A percentile compares a stretch with the other conserved stretches of the same genome.
Evolutionary conservation across 2,888 invertebrate species (phyloP).

Genomic region (Eristalinus sepulchralis): DNA sequence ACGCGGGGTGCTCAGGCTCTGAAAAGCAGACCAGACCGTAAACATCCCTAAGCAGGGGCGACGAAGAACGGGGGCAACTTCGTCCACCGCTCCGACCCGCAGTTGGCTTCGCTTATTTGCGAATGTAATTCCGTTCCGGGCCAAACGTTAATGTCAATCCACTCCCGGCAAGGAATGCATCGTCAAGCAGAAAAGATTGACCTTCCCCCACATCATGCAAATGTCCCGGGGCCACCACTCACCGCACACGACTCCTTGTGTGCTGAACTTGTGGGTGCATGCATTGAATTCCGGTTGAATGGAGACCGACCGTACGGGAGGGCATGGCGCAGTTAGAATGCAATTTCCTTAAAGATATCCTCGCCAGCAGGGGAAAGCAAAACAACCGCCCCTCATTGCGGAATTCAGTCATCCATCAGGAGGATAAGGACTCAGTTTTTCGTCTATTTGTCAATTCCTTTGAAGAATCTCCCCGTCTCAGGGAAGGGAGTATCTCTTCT

Average conservation of each 20-base stretch:
- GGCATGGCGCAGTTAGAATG: background rate
- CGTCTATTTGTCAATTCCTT: background rate
- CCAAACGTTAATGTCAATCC: background rate
- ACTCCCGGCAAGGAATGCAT: conserved; percentile 2
- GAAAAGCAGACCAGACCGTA: background rate
- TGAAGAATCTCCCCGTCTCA: background rate
- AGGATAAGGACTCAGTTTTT: background rate
- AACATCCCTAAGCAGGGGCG: background rate
- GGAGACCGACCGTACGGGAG: background rate
- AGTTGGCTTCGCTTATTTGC: background rate
- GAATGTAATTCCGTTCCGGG: conserved; percentile 1
- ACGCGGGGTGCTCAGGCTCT: background rate
- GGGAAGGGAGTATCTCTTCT: background rate
- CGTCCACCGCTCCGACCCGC: background rate
- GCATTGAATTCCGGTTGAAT: background rate
- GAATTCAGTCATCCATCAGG: conserved; percentile 10
- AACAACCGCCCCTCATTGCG: conserved; percentile 2
- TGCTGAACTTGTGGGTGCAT: background rate
- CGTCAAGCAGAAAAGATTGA: conserved; percentile 8
- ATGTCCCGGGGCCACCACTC: background rate
- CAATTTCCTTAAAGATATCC: background rate
- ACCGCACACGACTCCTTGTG: too few relatives aligned
- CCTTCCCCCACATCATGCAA: conserved; percentile 1
- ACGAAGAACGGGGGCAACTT: too few relatives aligned
- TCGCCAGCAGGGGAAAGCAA: background rate